These are phyloP conservation scores for Archivesica marissinica DNA, from an alignment of 1,140 invertebrate species.

Conservation along the genomic window DNA sequence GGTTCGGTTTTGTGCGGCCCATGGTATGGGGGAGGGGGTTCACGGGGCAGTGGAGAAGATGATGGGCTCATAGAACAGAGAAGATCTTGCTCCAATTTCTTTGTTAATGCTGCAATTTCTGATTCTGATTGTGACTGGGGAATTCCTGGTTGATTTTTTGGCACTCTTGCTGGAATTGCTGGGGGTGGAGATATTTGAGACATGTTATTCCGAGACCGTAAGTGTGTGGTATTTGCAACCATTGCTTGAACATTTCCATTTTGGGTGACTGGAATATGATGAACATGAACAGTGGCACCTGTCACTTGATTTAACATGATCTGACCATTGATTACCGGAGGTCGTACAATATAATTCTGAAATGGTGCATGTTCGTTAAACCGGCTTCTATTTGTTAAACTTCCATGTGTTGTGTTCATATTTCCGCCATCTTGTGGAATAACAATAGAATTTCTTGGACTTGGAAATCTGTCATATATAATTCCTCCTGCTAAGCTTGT, in stretches of 20 bases:
- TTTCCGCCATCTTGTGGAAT: slow-evolving; percentile 30
- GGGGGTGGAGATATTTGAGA: slow-evolving; percentile 67
- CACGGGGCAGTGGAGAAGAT: slow-evolving; percentile 62
- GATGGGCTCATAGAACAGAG: slow-evolving; percentile 67
- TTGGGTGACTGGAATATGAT: slow-evolving; percentile 27
- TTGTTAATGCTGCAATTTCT: slow-evolving; percentile 84
- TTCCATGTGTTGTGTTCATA: slow-evolving; percentile 62
- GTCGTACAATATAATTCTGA: slow-evolving; percentile 27
- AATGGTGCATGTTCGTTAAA: slow-evolving; percentile 78
- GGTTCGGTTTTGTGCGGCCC: slow-evolving; percentile 82
- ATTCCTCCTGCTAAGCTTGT: slow-evolving; percentile 83
- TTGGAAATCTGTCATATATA: slow-evolving; percentile 76
- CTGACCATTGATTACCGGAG: slow-evolving; percentile 9
- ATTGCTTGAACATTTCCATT: slow-evolving; percentile 54
- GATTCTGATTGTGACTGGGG: slow-evolving; percentile 89
- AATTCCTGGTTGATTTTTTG: slow-evolving; percentile 74
- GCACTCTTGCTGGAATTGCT: slow-evolving; percentile 77
- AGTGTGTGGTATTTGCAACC: slow-evolving; percentile 41
- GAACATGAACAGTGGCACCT: slow-evolving; percentile 13
- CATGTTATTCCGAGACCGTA: background rate
- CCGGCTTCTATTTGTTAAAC: slow-evolving; percentile 72
- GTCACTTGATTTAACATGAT: slow-evolving; percentile 26
- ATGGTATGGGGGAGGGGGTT: slow-evolving; percentile 82
- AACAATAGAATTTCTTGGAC: slow-evolving; percentile 75
- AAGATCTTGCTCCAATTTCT: slow-evolving; percentile 83